phyloP scores from a whole-genome alignment of 2,888 invertebrate genomes.

The Capitulum mitella region DNA sequence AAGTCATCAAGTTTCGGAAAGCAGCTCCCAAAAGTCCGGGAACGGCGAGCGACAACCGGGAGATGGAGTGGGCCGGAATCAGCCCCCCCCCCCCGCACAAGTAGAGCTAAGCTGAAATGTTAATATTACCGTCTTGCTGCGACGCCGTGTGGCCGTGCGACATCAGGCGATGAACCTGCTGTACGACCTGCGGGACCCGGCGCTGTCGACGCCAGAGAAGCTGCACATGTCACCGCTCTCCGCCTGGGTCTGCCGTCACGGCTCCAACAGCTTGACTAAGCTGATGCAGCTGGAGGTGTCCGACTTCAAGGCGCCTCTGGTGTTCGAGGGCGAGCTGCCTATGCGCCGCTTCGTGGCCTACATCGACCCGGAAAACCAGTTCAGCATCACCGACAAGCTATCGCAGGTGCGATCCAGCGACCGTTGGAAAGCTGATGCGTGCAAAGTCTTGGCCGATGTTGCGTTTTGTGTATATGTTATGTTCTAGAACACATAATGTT shows the following conservation, averaged over 20 bases:
- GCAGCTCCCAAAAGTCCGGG: too few relatives aligned
- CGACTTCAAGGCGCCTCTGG: conserved; percentile 61
- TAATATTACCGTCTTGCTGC: not conserved
- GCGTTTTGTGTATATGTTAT: too few relatives aligned
- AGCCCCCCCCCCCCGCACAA: too few relatives aligned
- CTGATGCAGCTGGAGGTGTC: conserved; percentile 62
- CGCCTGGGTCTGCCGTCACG: conserved; percentile 87
- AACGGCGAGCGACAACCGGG: too few relatives aligned
- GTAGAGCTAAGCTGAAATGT: too few relatives aligned
- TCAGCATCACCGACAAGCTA: conserved; percentile 80
- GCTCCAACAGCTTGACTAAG: conserved; percentile 68
- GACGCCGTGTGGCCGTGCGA: too few relatives aligned
- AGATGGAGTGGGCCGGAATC: too few relatives aligned
- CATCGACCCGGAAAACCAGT: conserved; percentile 86
- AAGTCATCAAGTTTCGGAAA: too few relatives aligned
- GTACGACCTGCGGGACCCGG: conserved; percentile 68
- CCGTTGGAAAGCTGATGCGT: too few relatives aligned
- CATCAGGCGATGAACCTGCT: conserved; percentile 89
- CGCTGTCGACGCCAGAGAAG: conserved; percentile 66
- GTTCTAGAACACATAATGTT: too few relatives aligned
- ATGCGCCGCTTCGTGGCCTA: conserved; percentile 82
- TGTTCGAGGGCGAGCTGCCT: conserved; percentile 68
- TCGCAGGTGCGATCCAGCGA: conserved; percentile 65
- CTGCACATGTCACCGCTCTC: conserved; percentile 76
- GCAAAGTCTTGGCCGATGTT: too few relatives aligned